phyloP scores from a whole-genome alignment of 1,140 invertebrate species.

The Phortica variegata region DNA sequence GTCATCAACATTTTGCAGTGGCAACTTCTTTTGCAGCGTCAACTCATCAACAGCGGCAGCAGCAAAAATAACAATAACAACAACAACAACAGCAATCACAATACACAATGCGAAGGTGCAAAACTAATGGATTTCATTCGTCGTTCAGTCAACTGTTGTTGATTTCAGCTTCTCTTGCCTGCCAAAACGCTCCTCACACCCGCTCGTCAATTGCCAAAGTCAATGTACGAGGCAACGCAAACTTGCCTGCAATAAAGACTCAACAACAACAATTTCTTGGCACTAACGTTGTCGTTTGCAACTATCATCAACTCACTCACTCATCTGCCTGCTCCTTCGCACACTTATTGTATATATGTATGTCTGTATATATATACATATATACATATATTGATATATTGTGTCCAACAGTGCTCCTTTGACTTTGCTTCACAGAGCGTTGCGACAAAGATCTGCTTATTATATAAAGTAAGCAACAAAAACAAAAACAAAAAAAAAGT shows the following conservation, averaged over 20 bases:
- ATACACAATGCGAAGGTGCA: conserved; percentile 53
- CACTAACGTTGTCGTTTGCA: conserved; percentile 26
- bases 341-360: not conserved
- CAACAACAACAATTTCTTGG: conserved; percentile 5
- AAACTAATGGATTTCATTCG: conserved; percentile 54
- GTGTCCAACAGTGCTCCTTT: conserved; percentile 54
- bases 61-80: conserved; percentile 21
- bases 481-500: conserved; percentile 29
- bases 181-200: not conserved
- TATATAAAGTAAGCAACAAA: conserved; percentile 48
- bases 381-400: conserved; percentile 56
- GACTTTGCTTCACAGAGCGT: no score
- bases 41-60: conserved; percentile 4
- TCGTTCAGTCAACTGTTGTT: conserved; percentile 18
- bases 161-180: not conserved
- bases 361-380: conserved; percentile 23
- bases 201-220: not conserved
- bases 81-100: conserved; percentile 30
- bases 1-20: no score
- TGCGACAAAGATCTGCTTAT: conserved; percentile 57
- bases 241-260: no score
- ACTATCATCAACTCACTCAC: no score
- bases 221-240: no score
- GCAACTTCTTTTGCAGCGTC: no score
- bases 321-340: conserved; percentile 5